Evolutionary conservation across 2,797 vertebrate genomes (phyloP).

Genomic region (Thunnus albacares): DNA sequence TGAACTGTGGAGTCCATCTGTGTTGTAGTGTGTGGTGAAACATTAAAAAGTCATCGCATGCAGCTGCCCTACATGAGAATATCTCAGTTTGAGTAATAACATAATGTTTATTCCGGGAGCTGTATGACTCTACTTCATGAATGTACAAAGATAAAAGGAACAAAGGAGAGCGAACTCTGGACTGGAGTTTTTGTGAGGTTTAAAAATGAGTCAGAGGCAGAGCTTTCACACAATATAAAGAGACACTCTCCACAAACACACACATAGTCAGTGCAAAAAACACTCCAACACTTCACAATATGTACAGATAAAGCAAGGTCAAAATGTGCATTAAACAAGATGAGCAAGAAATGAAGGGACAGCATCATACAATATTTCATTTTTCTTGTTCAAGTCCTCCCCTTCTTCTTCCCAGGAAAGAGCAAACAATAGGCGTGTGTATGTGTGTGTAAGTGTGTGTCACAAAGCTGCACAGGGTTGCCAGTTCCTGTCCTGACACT

Average conservation of each 20-base stretch:
- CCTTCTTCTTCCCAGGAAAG: not conserved
- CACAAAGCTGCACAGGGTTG: constrained; percentile 19
- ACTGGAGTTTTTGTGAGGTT: not conserved
- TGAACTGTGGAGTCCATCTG: not conserved
- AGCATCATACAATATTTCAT: not conserved
- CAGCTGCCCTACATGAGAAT: not conserved
- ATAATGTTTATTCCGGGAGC: not conserved
- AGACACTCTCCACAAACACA: not conserved
- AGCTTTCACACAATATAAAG: not conserved
- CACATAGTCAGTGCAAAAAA: not conserved
- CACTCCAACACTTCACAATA: not conserved
- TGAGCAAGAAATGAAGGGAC: not conserved
- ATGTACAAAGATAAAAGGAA: not conserved
- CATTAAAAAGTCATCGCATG: not conserved
- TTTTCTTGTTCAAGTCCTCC: not conserved
- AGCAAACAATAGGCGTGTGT: constrained; percentile 22
- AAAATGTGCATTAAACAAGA: not conserved
- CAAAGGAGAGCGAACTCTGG: not conserved
- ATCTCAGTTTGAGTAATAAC: not conserved
- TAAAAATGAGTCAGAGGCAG: not conserved
- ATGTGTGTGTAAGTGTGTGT: constrained; percentile 33
- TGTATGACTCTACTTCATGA: not conserved
- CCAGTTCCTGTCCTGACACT: constrained; percentile 64
- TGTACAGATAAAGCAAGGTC: fast-evolving
- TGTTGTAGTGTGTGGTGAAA: not conserved